phyloP scores from a whole-genome alignment of 2,888 invertebrate genomes.

The Platycheirus rosarum region DNA sequence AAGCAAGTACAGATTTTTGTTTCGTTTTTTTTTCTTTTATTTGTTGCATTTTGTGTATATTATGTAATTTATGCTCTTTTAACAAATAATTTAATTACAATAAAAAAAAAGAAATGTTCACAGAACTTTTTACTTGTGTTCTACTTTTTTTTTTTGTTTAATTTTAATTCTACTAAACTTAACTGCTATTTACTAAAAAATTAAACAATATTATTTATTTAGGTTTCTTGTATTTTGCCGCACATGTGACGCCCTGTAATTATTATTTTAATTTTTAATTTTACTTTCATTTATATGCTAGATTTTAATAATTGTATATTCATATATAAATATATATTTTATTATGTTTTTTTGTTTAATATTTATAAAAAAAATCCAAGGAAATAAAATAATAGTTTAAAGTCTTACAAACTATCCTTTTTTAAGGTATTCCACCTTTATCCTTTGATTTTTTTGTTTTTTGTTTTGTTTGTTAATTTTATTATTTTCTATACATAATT shows the following conservation, averaged over 20 bases:
- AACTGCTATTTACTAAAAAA: conserved; percentile 71
- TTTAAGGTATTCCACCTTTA: conserved; percentile 66
- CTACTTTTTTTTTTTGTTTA: conserved; percentile 44
- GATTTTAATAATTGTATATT: conserved; percentile 70
- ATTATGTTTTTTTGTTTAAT: conserved; percentile 70
- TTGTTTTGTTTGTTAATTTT: conserved; percentile 10
- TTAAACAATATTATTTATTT: conserved; percentile 57
- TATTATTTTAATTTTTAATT: conserved; percentile 67
- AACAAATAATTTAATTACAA: conserved; percentile 56
- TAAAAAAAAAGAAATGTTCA: conserved; percentile 58
- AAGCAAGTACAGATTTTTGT: too few relatives aligned
- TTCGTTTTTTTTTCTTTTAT: conserved; percentile 32
- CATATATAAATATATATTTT: conserved; percentile 75
- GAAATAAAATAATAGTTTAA: conserved; percentile 59
- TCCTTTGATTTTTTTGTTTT: conserved; percentile 49
- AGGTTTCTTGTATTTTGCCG: conserved; percentile 57
- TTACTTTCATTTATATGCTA: conserved; percentile 73
- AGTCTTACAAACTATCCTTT: conserved; percentile 67
- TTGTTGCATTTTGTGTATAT: conserved; percentile 12
- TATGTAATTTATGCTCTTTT: conserved; percentile 63
- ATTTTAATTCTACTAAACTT: conserved; percentile 69
- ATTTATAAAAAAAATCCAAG: conserved; percentile 68
- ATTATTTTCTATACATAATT: conserved; percentile 58
- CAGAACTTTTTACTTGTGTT: conserved; percentile 50
- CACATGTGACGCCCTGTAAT: conserved; percentile 72